phyloP scores from a whole-genome alignment of 1,140 invertebrate genomes.

The Sipha flava region DNA sequence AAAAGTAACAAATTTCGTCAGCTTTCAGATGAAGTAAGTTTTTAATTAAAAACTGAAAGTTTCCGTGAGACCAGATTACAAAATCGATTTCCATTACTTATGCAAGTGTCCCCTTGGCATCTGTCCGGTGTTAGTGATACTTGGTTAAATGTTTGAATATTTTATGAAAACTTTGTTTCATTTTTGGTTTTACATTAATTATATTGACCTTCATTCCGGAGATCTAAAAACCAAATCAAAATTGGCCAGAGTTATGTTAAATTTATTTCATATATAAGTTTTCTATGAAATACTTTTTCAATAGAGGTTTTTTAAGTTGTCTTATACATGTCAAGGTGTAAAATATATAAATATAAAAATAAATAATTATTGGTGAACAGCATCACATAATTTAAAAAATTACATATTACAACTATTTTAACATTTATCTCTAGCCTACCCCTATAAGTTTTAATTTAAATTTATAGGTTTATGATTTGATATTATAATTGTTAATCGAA shows the following conservation, averaged over 20 bases:
- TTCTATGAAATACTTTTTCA: background rate
- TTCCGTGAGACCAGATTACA: conserved; percentile 24
- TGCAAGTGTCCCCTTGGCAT: conserved; percentile 22
- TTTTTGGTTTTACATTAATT: conserved; percentile 28
- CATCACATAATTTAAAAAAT: too few relatives aligned
- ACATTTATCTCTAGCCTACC: too few relatives aligned
- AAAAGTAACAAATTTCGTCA: conserved; percentile 17
- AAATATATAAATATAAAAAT: too few relatives aligned
- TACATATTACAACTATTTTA: too few relatives aligned
- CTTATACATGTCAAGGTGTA: too few relatives aligned
- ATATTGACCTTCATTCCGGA: background rate
- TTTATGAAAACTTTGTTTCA: conserved; percentile 23
- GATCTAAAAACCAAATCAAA: background rate
- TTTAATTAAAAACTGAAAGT: conserved; percentile 32
- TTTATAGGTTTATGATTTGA: too few relatives aligned
- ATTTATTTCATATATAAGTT: background rate
- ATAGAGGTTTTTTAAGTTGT: too few relatives aligned
- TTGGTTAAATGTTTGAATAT: conserved; percentile 27
- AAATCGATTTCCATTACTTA: conserved; percentile 30
- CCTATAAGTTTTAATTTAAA: too few relatives aligned
- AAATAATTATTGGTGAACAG: too few relatives aligned
- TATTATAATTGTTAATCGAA: too few relatives aligned
- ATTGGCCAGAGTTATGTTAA: background rate
- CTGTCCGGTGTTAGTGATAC: conserved; percentile 21
- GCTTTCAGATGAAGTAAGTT: conserved; percentile 25